phyloP scores from a whole-genome alignment of 2,113 vertebrate species.

The Mugil cephalus region DNA sequence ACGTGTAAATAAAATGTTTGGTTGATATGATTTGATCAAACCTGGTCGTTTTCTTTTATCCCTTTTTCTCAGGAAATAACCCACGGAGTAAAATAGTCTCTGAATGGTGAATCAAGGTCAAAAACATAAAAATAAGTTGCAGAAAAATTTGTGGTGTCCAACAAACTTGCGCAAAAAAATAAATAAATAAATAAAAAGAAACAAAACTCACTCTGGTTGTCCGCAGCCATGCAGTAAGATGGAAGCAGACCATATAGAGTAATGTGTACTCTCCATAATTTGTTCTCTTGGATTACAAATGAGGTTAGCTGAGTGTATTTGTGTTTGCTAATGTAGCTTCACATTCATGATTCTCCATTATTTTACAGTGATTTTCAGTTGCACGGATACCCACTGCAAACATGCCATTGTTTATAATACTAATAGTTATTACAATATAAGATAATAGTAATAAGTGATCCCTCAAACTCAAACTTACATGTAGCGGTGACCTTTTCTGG shows the following conservation, averaged over 20 bases:
- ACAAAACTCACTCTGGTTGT: background rate
- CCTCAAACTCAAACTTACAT: background rate
- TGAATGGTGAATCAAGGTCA: background rate
- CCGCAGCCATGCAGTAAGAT: background rate
- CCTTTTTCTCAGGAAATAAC: background rate
- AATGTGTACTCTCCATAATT: background rate
- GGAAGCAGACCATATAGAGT: background rate
- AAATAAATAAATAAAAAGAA: background rate
- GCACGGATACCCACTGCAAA: too few relatives aligned
- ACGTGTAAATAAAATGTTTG: too few relatives aligned
- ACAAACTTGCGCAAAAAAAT: background rate
- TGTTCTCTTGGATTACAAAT: background rate
- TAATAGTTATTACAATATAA: too few relatives aligned
- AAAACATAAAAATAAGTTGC: background rate
- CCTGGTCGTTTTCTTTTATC: background rate
- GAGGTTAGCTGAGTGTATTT: background rate
- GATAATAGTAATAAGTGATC: too few relatives aligned
- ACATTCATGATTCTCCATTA: too few relatives aligned
- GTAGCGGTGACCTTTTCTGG: background rate
- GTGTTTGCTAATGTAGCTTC: background rate
- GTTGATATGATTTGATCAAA: background rate
- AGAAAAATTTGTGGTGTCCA: background rate
- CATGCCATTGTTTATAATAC: too few relatives aligned
- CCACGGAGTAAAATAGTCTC: background rate
- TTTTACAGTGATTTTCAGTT: too few relatives aligned